Base-by-base conservation (phyloP, 30 jellyfish, hydroid and myxozoan genomes). In the Aurelia aurita complex sp. Pacific region DNA sequence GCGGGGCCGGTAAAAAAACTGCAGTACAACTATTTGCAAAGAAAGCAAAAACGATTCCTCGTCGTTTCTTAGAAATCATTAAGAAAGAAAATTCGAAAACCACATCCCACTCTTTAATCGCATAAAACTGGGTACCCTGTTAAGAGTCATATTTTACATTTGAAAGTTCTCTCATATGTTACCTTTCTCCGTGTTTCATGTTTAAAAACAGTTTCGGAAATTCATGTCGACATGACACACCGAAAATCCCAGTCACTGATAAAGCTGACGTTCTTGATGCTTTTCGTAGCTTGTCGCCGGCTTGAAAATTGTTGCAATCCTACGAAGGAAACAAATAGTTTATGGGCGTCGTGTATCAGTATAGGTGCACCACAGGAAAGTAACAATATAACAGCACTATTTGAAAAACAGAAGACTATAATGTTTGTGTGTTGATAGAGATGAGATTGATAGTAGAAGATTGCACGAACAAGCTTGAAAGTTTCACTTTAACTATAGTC, bases 101-200 rank as follows among this genome's bases (percentile, higher is more conserved):
- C 52, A 16, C 36, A 23, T 66, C 6, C 54, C 16, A 23, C 36
- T 66, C 43, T 66, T 9, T 11, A 66, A 66, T 23, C 43, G 53
- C 19, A 7, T 46, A 7, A 66, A 9, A 23, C 12, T 66, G 43
- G 43, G 14, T 23, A 15, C 11, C n/a, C 43, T 66, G 36, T 66
- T 66, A 66, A 16, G 18, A 23, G 43, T 66, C 76, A 66, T 23
- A 66, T 23, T 66, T 40, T 19, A 66, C 76, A 66, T 15, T 15
- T 17, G 53, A 66, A 54, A 66, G 18, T 40, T 54, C 2, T 23
- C 16, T 66, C 43, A 40, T 3, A 40, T 19, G 18, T 35, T 70
- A 70, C 81, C 81, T 70, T 70, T 70, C 81, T 70, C 81, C 81
- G 32, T 54, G 40, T n/a, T 12, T 70, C 63, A 70, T 70, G 36